A percentile compares a stretch with the other conserved stretches of the same genome.
phyloP scores from a whole-genome alignment of 1,140 invertebrate species.

The Argopecten irradians region DNA sequence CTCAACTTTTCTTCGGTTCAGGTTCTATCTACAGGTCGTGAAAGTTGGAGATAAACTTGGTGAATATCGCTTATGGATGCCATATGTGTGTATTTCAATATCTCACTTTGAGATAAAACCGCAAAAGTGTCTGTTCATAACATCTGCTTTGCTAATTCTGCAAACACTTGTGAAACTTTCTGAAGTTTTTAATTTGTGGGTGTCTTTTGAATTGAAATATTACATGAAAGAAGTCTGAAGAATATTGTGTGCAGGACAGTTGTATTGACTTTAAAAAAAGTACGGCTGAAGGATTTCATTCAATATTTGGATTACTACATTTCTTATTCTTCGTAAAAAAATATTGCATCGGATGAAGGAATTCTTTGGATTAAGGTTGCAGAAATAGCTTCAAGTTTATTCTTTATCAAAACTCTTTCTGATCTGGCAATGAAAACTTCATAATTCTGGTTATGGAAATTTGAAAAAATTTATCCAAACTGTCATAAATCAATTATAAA shows the following conservation, averaged over 20 bases:
- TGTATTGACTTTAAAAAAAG: background rate
- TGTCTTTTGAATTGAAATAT: background rate
- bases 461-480: background rate
- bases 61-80: background rate
- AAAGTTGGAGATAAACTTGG: background rate
- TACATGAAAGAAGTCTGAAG: background rate
- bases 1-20: background rate
- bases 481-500: background rate
- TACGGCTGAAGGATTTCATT: background rate
- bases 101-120: background rate
- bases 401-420: no score
- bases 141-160: background rate
- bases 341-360: no score
- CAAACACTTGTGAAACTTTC: background rate
- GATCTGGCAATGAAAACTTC: no score
- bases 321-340: no score
- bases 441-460: background rate
- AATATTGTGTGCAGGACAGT: background rate
- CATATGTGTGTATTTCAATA: background rate
- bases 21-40: background rate
- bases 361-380: no score
- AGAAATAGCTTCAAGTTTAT: no score
- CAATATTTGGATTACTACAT: background rate
- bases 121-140: background rate
- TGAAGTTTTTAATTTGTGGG: background rate